Conservation (phyloP, 2,888 invertebrate genomes). For the Metellina segmentata region DNA sequence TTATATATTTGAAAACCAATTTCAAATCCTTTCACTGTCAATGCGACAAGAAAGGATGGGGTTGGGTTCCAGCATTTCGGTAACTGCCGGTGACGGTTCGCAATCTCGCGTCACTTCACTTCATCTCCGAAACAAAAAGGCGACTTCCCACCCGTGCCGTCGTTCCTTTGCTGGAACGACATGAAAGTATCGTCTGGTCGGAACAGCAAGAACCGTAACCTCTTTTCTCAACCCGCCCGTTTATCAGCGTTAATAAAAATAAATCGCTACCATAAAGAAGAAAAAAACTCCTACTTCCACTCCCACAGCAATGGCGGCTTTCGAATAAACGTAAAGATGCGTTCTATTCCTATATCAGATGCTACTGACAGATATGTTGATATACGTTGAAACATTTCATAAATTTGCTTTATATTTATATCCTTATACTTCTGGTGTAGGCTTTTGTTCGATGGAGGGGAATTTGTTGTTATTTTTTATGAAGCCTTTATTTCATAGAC, state of each 20-base stretch:
- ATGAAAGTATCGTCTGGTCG: slow-evolving; percentile 39
- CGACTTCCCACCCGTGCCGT: slow-evolving; percentile 2
- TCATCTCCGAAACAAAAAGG: slow-evolving; percentile 47
- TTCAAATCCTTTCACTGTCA: slow-evolving; percentile 43
- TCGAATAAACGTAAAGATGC: slow-evolving; percentile 71
- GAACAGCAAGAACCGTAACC: slow-evolving; percentile 28
- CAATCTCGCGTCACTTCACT: slow-evolving; percentile 60
- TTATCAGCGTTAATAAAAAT: slow-evolving; percentile 76
- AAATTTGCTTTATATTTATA: slow-evolving; percentile 68
- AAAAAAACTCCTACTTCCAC: slow-evolving; percentile 54
- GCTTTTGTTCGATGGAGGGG: slow-evolving; percentile 1
- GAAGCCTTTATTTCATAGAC: slow-evolving; percentile 42
- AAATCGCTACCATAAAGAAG: slow-evolving; percentile 64
- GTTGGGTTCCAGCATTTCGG: slow-evolving; percentile 21
- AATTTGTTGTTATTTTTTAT: slow-evolving; percentile 44
- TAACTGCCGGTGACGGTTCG: slow-evolving; percentile 64
- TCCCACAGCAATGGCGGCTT: slow-evolving; percentile 49
- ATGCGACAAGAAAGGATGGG: background rate
- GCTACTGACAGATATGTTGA: slow-evolving; percentile 75
- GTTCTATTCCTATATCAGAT: slow-evolving; percentile 68
- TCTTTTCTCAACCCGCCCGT: slow-evolving; percentile 49
- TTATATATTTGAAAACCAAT: slow-evolving; percentile 51
- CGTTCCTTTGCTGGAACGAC: slow-evolving; percentile 16
- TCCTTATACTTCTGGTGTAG: slow-evolving; percentile 22
- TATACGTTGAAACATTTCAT: slow-evolving; percentile 74